Conservation (phyloP, 2,888 invertebrate species). For the Macrosiphum euphorbiae region DNA sequence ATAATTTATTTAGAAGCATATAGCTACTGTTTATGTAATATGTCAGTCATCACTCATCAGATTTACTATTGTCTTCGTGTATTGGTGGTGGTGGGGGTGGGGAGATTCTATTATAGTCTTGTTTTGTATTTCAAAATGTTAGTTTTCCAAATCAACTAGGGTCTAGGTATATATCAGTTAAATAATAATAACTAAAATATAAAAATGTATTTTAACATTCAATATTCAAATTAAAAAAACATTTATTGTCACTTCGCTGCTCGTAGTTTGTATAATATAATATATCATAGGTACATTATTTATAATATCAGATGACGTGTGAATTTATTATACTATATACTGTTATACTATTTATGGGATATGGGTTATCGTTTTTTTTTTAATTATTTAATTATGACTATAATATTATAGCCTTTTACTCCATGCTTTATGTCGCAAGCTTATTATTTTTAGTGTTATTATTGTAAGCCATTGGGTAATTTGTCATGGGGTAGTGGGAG, state of each 20-base stretch:
- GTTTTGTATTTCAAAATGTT: not conserved
- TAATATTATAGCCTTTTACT: conserved; percentile 3
- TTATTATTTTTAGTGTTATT: conserved; percentile 8
- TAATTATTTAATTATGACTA: conserved; percentile 15
- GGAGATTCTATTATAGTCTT: not conserved
- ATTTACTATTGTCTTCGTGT: no score
- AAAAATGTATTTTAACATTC: not conserved
- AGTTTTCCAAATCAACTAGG: not conserved
- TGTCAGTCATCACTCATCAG: no score
- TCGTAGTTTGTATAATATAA: not conserved
- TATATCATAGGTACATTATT: no score
- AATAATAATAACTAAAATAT: not conserved
- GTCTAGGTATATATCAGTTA: not conserved
- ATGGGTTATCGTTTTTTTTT: not conserved
- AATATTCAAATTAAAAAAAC: not conserved
- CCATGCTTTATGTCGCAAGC: not conserved
- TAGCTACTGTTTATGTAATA: no score
- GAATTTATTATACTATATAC: not conserved
- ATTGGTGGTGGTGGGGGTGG: no score
- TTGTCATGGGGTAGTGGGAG: not conserved
- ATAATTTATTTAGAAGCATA: no score
- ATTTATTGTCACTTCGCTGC: not conserved
- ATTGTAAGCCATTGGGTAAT: not conserved
- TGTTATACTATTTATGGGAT: not conserved
- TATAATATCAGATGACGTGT: not conserved